Conservation (phyloP, 37 sponge, comb jelly and placozoan genomes). For the Cladorhizidae sp. region DNA sequence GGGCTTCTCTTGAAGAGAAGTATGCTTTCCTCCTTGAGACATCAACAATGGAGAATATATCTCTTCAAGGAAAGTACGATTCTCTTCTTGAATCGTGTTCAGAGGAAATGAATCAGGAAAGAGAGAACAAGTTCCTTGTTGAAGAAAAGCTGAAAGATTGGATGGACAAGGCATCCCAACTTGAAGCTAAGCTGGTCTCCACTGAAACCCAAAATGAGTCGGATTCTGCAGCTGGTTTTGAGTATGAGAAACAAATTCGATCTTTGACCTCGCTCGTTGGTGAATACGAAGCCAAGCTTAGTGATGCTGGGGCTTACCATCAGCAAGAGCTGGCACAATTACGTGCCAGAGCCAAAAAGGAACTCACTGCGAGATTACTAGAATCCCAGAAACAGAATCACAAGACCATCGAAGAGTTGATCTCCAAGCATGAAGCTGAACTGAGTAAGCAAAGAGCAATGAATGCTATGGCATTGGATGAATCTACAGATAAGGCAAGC, state of each 20-base stretch:
- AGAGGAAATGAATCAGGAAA: conserved; percentile 17
- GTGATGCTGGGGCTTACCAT: not conserved
- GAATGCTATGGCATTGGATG: conserved; percentile 26
- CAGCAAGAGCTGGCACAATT: not conserved
- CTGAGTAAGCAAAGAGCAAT: conserved; percentile 19
- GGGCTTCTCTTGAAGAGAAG: not conserved
- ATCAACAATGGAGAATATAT: not conserved
- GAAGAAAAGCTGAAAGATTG: conserved; percentile 34
- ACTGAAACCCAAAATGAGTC: conserved; percentile 2
- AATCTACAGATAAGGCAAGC: conserved; percentile 29
- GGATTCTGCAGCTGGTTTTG: not conserved
- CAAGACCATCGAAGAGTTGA: conserved; percentile 2
- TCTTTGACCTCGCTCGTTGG: conserved; percentile 1
- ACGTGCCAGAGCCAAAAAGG: conserved; percentile 8
- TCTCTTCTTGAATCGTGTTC: conserved; percentile 26
- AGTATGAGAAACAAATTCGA: not conserved
- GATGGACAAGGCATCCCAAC: conserved; percentile 55
- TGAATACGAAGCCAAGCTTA: conserved; percentile 1
- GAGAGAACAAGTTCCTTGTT: conserved; percentile 6
- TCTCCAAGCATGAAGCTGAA: conserved; percentile 20
- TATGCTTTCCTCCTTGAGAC: not conserved
- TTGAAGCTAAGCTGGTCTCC: conserved; percentile 27
- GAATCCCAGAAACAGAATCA: not conserved
- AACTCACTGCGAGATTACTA: not conserved
- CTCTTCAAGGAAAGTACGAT: conserved; percentile 15